Base-by-base conservation (phyloP, 2,113 vertebrate genomes). In the Salvelinus sp. region DNA sequence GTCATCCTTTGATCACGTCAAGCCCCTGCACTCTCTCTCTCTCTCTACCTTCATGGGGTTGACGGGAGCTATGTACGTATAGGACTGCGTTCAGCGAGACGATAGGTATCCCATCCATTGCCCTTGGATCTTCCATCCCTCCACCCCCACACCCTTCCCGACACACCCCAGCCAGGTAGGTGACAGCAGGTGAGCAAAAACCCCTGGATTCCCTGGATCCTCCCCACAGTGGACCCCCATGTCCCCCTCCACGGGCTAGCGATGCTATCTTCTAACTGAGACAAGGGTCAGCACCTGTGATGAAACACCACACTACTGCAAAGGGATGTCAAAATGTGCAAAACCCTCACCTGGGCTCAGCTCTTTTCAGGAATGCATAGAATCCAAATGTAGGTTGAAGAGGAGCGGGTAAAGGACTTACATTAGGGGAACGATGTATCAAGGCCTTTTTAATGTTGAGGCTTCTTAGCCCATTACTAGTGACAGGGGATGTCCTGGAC, bases 1-100 rank as follows among this genome's bases (percentile, higher is more conserved):
- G 90, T 93, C 92, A 92, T 87, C 89, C 92, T 94, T 94, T 94
- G 92, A 94, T 94, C 93, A 91, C 13, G 68, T 78, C 76, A 64
- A 78, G 78, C 74, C 81, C 69, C 58, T 23, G 62, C 12, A 27
- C 64, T 66, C 64, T 78, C 54, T 72, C 68, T 70, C 66, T 64
- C 62, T n/a, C 16, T 67, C 28, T 82, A 72, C 73, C 79, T 78
- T 86, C 80, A 74, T 78, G 84, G 70, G 80, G 74, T 69, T 87
- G 83, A 84, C 18, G 74, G 75, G 75, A 84, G 83, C 82, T 63
- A 57, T 23, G 62, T 74, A 87, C 80, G 77, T 54, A 54, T 7
- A 22, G 78, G 76, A 83, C 75, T 77, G 76, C 20, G 14, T 62
- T 75, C 28, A 62, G 77, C 84, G 75, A 85, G 79, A 87, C 76